A percentile compares a stretch with the other conserved stretches of the same genome.
Evolutionary conservation across 2,888 invertebrate genomes (phyloP).

Genomic region (Cyaniris semiargus): DNA sequence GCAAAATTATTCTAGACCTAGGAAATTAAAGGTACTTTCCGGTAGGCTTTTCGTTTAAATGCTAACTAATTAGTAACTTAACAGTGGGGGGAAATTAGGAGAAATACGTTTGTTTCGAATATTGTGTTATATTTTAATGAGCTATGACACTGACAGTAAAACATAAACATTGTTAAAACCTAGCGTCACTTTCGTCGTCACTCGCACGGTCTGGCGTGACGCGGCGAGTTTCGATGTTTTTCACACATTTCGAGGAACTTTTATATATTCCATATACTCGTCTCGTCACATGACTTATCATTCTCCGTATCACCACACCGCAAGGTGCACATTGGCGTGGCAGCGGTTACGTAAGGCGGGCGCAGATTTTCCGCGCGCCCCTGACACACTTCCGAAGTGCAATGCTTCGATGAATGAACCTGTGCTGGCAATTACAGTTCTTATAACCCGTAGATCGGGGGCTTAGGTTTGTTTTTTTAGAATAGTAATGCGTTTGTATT

Average conservation of each 20-base stretch:
- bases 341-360: slow-evolving; percentile 33
- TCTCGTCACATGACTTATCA: background rate
- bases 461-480: background rate
- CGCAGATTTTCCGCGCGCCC: slow-evolving; percentile 50
- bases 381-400: slow-evolving; percentile 48
- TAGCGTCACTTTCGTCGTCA: background rate
- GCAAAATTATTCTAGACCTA: too few relatives aligned
- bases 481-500: background rate
- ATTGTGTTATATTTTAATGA: too few relatives aligned
- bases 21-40: too few relatives aligned
- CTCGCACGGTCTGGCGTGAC: background rate
- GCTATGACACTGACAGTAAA: too few relatives aligned
- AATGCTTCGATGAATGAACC: slow-evolving; percentile 44
- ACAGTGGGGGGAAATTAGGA: too few relatives aligned
- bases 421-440: slow-evolving; percentile 21
- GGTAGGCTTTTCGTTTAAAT: too few relatives aligned
- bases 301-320: background rate
- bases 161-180: too few relatives aligned
- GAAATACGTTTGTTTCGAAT: too few relatives aligned
- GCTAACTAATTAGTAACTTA: too few relatives aligned
- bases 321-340: background rate
- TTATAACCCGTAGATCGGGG: background rate
- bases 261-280: background rate
- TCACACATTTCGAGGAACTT: background rate
- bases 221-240: slow-evolving; percentile 1